These are phyloP conservation scores for Harmothoe impar DNA, from an alignment of 2,888 invertebrate genomes.

Conservation along the genomic window DNA sequence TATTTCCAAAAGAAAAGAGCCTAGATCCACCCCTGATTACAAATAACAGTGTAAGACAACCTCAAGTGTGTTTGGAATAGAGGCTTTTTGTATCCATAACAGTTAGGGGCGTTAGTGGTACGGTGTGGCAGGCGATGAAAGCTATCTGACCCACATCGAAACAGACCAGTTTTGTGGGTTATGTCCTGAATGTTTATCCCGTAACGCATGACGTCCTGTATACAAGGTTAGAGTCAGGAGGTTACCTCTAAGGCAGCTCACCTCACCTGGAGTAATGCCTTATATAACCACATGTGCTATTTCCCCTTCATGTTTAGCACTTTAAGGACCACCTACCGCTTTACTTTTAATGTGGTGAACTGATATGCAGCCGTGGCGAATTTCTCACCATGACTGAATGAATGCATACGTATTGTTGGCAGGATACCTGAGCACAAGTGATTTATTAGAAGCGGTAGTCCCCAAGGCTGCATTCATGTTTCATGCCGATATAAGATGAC, in stretches of 20 bases:
- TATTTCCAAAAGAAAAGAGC: not conserved
- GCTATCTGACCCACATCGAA: constrained; percentile 3
- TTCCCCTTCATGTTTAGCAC: not conserved
- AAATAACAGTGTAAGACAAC: too few species aligned
- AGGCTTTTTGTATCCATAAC: not conserved
- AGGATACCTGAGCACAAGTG: too few species aligned
- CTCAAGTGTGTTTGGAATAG: not conserved
- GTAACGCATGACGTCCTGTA: not conserved
- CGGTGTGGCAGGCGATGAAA: not conserved
- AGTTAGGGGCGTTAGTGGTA: not conserved
- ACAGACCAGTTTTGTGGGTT: not conserved
- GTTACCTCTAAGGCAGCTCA: not conserved
- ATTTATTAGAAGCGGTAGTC: too few species aligned
- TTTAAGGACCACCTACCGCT: not conserved
- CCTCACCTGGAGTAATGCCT: not conserved
- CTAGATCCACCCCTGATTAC: not conserved
- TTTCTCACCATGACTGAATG: too few species aligned
- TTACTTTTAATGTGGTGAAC: not conserved
- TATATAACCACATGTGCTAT: not conserved
- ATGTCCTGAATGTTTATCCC: not conserved
- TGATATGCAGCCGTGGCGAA: too few species aligned
- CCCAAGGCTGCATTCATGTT: too few species aligned
- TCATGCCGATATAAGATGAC: too few species aligned
- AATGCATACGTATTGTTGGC: too few species aligned
- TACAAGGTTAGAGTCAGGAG: not conserved